Percentiles rank a stretch among this genome's conserved stretches.
These are phyloP conservation scores for Lydus trimaculatus DNA, from an alignment of 2,888 invertebrate genomes.

Conservation along the genomic window DNA sequence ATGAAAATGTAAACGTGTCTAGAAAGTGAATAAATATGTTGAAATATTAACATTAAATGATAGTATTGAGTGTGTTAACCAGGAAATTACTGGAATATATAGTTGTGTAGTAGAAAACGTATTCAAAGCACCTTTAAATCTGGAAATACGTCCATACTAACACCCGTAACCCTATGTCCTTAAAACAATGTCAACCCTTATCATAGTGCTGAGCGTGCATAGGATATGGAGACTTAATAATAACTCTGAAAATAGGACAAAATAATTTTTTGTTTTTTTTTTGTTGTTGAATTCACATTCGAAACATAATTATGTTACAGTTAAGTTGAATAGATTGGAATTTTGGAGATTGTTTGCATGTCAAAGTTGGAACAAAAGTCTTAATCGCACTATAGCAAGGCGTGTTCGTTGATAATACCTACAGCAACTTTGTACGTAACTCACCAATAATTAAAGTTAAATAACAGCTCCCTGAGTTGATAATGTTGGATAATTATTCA, in stretches of 20 bases:
- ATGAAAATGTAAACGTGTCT: background rate
- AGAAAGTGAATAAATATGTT: background rate
- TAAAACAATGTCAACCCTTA: background rate
- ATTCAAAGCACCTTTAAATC: background rate
- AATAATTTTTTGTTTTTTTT: too few species aligned
- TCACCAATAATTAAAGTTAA: constrained; percentile 26
- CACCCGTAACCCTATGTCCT: background rate
- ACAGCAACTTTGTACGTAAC: constrained; percentile 21
- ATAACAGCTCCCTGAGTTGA: constrained; percentile 8
- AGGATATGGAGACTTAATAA: background rate
- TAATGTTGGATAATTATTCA: background rate
- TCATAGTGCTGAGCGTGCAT: background rate
- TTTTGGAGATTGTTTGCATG: constrained; percentile 25
- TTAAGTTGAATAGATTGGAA: constrained; percentile 25
- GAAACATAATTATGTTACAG: background rate
- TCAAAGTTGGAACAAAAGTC: constrained; percentile 25
- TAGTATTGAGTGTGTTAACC: background rate
- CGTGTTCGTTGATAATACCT: constrained; percentile 20
- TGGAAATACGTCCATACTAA: background rate
- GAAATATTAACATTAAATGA: background rate
- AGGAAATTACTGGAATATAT: background rate
- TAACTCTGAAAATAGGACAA: background rate
- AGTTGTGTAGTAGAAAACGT: background rate
- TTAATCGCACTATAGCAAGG: constrained; percentile 19
- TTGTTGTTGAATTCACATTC: background rate